These are phyloP conservation scores for Selene dorsalis DNA, from an alignment of 2,797 vertebrate genomes.

Conservation along the genomic window DNA sequence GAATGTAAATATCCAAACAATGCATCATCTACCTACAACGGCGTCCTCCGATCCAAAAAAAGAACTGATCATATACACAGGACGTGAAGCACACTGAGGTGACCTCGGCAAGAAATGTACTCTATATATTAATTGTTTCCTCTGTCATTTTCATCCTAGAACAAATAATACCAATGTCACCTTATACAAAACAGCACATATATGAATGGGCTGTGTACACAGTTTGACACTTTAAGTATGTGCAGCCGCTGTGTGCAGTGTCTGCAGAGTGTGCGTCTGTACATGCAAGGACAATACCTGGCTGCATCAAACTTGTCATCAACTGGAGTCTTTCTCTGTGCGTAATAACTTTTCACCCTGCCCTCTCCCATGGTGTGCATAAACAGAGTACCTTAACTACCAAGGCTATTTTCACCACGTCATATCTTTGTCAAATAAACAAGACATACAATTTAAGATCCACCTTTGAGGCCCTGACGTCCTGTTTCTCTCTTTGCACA, in stretches of 20 bases:
- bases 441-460: neutral
- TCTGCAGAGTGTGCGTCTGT: neutral
- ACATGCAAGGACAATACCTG: conserved; percentile 33
- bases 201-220: neutral
- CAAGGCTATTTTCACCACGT: neutral
- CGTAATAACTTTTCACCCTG: neutral
- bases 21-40: neutral
- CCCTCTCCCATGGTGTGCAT: neutral
- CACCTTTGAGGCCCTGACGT: conserved; percentile 18
- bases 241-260: neutral
- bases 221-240: neutral
- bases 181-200: neutral
- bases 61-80: neutral
- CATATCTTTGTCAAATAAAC: neutral
- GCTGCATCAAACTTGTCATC: conserved; percentile 10
- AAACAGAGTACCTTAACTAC: neutral
- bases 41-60: neutral
- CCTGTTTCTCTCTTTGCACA: conserved; percentile 12
- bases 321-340: neutral
- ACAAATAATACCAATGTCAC: neutral
- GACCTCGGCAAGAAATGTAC: too few relatives aligned
- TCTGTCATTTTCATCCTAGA: neutral
- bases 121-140: too few relatives aligned
- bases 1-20: neutral
- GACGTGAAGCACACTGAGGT: too few relatives aligned